Evolutionary conservation across 1,140 invertebrate species (phyloP).

Genomic region (Nasonia giraulti): DNA sequence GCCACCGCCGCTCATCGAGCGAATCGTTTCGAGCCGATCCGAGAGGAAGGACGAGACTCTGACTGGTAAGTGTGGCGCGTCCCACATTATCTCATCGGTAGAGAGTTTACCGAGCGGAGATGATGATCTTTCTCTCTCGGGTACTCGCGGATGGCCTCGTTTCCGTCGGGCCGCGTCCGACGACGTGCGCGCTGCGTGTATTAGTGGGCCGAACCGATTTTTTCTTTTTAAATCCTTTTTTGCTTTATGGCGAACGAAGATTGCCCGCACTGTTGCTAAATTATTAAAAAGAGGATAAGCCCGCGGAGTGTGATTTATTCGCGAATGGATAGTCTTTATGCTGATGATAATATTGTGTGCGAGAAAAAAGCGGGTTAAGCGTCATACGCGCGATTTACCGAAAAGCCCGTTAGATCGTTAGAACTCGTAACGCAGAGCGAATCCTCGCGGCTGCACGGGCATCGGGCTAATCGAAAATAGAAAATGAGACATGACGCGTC

Average conservation of each 20-base stretch:
- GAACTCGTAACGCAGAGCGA: background rate
- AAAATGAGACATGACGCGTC: background rate
- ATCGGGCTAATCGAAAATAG: background rate
- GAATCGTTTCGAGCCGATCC: background rate
- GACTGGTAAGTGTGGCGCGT: constrained; percentile 63
- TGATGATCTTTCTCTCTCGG: background rate
- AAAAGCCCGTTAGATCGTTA: constrained; percentile 49
- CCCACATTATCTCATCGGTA: constrained; percentile 10
- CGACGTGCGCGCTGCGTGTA: background rate
- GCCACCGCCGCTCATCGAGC: background rate
- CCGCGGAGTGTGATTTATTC: background rate
- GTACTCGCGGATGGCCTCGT: background rate
- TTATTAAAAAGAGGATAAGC: background rate
- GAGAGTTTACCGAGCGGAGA: constrained; percentile 3
- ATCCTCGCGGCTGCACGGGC: background rate
- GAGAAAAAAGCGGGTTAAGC: constrained; percentile 51
- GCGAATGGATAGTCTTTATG: too few species aligned
- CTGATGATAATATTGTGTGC: too few species aligned
- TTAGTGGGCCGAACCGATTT: background rate
- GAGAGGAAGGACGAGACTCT: constrained; percentile 70
- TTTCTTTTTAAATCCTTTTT: background rate
- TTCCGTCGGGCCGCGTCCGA: background rate
- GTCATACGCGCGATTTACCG: constrained; percentile 53
- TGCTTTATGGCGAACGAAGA: too few species aligned
- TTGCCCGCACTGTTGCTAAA: background rate